A percentile compares a stretch with the other conserved stretches of the same genome.
phyloP scores from a whole-genome alignment of 2,888 invertebrate species.

The Lepidonotus clava region DNA sequence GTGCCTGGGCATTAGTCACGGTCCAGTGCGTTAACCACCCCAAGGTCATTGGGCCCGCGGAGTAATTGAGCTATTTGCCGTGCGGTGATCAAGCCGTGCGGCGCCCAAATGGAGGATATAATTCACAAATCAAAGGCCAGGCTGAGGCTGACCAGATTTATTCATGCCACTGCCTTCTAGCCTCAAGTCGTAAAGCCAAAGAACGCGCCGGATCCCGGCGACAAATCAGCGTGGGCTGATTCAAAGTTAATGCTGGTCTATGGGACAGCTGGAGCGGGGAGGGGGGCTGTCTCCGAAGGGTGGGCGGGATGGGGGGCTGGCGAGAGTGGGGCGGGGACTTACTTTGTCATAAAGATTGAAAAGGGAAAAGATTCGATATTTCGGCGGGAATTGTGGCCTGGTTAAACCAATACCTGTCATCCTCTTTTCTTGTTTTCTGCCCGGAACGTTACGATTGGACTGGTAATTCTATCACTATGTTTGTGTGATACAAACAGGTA shows the following conservation, averaged over 20 bases:
- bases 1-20: conserved; percentile 35
- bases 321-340: too few species aligned
- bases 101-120: conserved; percentile 42
- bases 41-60: not conserved
- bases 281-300: too few species aligned
- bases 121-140: conserved; percentile 47
- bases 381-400: too few species aligned
- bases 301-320: too few species aligned
- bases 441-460: too few species aligned
- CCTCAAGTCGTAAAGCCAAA: not conserved
- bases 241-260: conserved; percentile 10
- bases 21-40: not conserved
- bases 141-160: conserved; percentile 11
- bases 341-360: too few species aligned
- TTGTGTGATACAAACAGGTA: too few species aligned
- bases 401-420: too few species aligned
- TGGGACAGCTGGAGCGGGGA: too few species aligned
- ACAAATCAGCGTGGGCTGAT: conserved; percentile 13
- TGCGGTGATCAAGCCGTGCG: conserved; percentile 37
- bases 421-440: too few species aligned
- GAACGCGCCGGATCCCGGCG: not conserved
- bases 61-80: conserved; percentile 44
- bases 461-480: too few species aligned
- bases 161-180: not conserved
- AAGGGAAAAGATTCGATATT: too few species aligned